Evolutionary conservation across 1,140 invertebrate genomes (phyloP), one percentile per base, ranked within the genome.

Genomic region (Protaetia brevitarsis): DNA sequence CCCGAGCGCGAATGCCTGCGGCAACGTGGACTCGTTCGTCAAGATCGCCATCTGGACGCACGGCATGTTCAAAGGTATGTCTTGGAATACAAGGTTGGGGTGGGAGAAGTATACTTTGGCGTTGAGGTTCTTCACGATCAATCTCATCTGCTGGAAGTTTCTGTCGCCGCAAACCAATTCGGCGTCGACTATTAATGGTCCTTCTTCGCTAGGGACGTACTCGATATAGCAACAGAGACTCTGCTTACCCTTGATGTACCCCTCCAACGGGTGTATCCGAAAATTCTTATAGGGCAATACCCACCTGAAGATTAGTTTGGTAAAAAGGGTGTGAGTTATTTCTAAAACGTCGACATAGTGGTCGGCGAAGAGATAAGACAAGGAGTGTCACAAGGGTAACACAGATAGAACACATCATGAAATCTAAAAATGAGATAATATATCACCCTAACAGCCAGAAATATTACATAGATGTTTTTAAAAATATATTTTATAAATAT

Each of bases 1-100:
- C 16, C 31, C 19, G 1, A 66, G 27, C n/a, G 69, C 57, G 51
- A 68, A 77, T 3, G 36, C 21, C 2, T 74, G 27, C 5, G 26
- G 3, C 23, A 58, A 29, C 0, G 8, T n/a, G 1, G 28, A 41
- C 3, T 27, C 27, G 26, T 64, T 64, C 7, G 19, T 10, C 1
- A 64, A 16, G 3, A 34, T 3, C 7, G 13, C 51, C 7, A n/a
- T 56, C 2, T 21, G n/a, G 5, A 2, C 21, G 3, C 26, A 5
- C 4, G 37, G 37, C 5, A 66, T 45, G 23, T 66, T 66, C 10
- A 66, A 11, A 8, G 65, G 65, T 5, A 66, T 61, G 27, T 41
- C 10, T 11, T 45, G 19, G 7, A 28, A 61, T 3, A 10, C 34
- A 2, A 57, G 29, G 16, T 56, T 23, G 10, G 13, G 4, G 1